Evolutionary conservation across 2,797 vertebrate species (phyloP).

Genomic region (Decapterus maruadsi): DNA sequence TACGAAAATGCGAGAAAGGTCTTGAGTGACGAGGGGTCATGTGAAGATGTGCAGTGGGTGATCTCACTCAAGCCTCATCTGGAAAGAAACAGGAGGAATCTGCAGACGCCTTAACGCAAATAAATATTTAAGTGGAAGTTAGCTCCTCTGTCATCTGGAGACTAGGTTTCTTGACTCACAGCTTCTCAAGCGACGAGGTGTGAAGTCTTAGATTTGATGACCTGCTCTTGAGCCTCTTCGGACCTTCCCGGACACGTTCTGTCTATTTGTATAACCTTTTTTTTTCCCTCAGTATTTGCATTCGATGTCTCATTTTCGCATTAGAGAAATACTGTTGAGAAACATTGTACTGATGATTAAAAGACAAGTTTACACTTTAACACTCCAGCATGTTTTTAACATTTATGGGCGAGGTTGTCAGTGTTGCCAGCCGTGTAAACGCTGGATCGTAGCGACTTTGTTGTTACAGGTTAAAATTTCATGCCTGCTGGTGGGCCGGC

Average conservation of each 20-base stretch:
- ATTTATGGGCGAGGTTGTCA: slow-evolving; percentile 30
- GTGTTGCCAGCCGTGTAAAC: slow-evolving; percentile 56
- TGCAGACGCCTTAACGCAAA: slow-evolving; percentile 63
- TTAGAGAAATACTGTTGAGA: neutral
- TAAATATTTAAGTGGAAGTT: slow-evolving; percentile 70
- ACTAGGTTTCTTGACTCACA: slow-evolving; percentile 42
- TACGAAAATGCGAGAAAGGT: slow-evolving; percentile 63
- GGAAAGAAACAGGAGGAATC: slow-evolving; percentile 36
- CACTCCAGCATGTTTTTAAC: slow-evolving; percentile 38
- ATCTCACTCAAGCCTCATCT: slow-evolving; percentile 44
- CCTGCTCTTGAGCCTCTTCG: slow-evolving; percentile 45
- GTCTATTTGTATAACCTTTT: slow-evolving; percentile 12
- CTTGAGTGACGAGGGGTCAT: slow-evolving; percentile 69
- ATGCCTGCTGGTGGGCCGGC: slow-evolving; percentile 74
- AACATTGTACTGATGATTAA: slow-evolving; percentile 28
- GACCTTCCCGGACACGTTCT: slow-evolving; percentile 17
- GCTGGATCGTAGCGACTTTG: slow-evolving; percentile 61
- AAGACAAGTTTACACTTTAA: slow-evolving; percentile 45
- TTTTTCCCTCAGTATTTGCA: slow-evolving; percentile 16
- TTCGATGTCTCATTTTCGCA: slow-evolving; percentile 8
- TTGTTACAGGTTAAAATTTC: slow-evolving; percentile 84
- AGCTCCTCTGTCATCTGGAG: slow-evolving; percentile 59
- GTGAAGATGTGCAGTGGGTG: slow-evolving; percentile 70
- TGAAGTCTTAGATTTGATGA: slow-evolving; percentile 59
- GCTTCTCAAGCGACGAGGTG: slow-evolving; percentile 61